Conservation (phyloP, 2,888 invertebrate genomes). For the Dolichomitus sp. region DNA sequence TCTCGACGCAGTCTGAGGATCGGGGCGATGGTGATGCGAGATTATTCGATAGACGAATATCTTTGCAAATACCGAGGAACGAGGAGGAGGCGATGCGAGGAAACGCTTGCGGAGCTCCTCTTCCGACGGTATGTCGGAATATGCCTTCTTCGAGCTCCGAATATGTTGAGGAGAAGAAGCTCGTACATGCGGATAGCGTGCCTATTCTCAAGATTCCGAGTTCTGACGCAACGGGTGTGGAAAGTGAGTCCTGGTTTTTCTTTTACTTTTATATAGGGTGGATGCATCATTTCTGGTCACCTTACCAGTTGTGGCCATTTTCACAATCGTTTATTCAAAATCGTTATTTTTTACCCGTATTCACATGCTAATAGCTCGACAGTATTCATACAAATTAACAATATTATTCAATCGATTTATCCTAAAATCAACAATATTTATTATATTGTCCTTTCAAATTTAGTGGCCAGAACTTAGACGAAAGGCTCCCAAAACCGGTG, state of each 20-base stretch:
- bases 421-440: too few species aligned
- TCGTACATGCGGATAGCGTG: slow-evolving; percentile 68
- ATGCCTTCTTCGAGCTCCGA: not conserved
- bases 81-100: slow-evolving; percentile 61
- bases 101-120: not conserved
- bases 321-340: too few species aligned
- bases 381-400: too few species aligned
- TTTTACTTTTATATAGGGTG: not conserved
- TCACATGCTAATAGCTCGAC: too few species aligned
- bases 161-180: slow-evolving; percentile 59
- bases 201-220: slow-evolving; percentile 65
- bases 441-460: too few species aligned
- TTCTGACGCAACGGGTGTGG: slow-evolving; percentile 7
- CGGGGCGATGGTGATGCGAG: slow-evolving; percentile 72
- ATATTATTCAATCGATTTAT: too few species aligned
- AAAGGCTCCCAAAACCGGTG: too few species aligned
- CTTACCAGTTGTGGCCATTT: too few species aligned
- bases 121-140: not conserved
- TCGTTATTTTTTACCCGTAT: too few species aligned
- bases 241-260: slow-evolving; percentile 9
- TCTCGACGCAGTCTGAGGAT: slow-evolving; percentile 80
- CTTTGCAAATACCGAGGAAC: slow-evolving; percentile 74
- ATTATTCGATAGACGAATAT: slow-evolving; percentile 74
- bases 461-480: too few species aligned
- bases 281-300: too few species aligned